Evolutionary conservation across 1,140 invertebrate genomes (phyloP).

Genomic region (Neocloeon triangulifer): DNA sequence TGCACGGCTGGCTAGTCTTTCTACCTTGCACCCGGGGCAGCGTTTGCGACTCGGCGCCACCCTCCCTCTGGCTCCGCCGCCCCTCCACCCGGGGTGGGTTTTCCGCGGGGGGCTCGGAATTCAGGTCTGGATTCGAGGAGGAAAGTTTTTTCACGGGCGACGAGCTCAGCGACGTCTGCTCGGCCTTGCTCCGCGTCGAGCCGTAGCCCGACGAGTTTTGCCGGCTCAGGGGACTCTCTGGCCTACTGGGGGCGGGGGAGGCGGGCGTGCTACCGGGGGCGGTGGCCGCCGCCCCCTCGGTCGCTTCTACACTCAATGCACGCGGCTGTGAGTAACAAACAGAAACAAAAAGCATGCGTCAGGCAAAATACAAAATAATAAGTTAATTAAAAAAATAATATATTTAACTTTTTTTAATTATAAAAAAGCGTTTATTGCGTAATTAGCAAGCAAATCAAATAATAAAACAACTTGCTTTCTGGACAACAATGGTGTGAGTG

Average conservation of each 20-base stretch:
- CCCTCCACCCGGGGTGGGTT: too few species aligned
- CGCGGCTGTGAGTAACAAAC: not conserved
- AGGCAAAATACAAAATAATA: slow-evolving; percentile 9
- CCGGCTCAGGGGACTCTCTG: slow-evolving; percentile 23
- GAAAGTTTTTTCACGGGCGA: too few species aligned
- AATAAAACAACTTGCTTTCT: slow-evolving; percentile 1
- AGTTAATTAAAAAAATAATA: slow-evolving; percentile 3
- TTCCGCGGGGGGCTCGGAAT: too few species aligned
- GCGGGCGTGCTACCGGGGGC: slow-evolving; percentile 1
- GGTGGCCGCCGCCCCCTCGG: not conserved
- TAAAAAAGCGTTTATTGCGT: slow-evolving; percentile 4
- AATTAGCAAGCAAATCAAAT: slow-evolving; percentile 5
- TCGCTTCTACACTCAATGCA: not conserved
- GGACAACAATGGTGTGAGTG: too few species aligned
- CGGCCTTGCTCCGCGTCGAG: slow-evolving; percentile 26
- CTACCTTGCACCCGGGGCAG: too few species aligned
- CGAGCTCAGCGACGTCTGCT: slow-evolving; percentile 17
- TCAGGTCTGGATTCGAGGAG: too few species aligned
- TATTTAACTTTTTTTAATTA: slow-evolving; percentile 1
- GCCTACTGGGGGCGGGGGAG: slow-evolving; percentile 12
- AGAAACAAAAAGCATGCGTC: slow-evolving; percentile 8
- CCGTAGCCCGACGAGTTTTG: slow-evolving; percentile 32
- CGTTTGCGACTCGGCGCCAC: slow-evolving; percentile 10
- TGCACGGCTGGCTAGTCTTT: too few species aligned
- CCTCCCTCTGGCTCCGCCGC: slow-evolving; percentile 15